Evolutionary conservation across 2,888 invertebrate genomes (phyloP).

Genomic region (Drosophila peninsularis): DNA sequence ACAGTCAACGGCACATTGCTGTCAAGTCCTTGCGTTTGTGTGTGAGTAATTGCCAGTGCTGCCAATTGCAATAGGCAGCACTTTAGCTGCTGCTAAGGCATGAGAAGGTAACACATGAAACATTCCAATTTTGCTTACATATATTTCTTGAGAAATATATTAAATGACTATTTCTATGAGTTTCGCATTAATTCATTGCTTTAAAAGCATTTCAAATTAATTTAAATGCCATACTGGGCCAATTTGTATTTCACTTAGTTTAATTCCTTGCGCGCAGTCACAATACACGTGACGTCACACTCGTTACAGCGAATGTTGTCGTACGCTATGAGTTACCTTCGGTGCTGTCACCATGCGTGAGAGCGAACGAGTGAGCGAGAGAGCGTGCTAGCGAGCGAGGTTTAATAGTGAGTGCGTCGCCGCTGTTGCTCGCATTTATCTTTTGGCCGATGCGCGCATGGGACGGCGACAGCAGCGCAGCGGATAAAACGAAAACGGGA

Average conservation of each 20-base stretch:
- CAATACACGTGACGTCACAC: slow-evolving; percentile 40
- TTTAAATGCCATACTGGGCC: background rate
- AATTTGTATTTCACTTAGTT: background rate
- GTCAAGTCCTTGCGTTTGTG: slow-evolving; percentile 28
- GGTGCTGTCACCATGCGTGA: slow-evolving; percentile 27
- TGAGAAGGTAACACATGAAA: slow-evolving; percentile 10
- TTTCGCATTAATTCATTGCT: too few species aligned
- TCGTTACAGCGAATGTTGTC: slow-evolving; percentile 10
- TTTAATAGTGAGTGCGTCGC: slow-evolving; percentile 50
- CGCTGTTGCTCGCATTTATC: slow-evolving; percentile 57
- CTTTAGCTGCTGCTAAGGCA: slow-evolving; percentile 1
- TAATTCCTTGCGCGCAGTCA: background rate
- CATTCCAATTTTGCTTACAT: background rate
- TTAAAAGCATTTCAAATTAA: background rate
- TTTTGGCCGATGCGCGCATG: slow-evolving; percentile 57
- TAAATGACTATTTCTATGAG: too few species aligned
- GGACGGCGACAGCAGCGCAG: slow-evolving; percentile 49
- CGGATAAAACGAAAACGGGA: slow-evolving; percentile 46
- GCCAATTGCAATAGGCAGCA: slow-evolving; percentile 39
- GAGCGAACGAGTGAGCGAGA: slow-evolving; percentile 3
- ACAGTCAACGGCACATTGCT: slow-evolving; percentile 36
- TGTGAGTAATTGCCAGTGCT: slow-evolving; percentile 32
- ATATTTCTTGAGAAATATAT: too few species aligned
- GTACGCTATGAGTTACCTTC: slow-evolving; percentile 42
- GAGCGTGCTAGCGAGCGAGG: slow-evolving; percentile 11